Base-by-base conservation (phyloP, 2,888 invertebrate genomes). In the Embidobia sp. region DNA sequence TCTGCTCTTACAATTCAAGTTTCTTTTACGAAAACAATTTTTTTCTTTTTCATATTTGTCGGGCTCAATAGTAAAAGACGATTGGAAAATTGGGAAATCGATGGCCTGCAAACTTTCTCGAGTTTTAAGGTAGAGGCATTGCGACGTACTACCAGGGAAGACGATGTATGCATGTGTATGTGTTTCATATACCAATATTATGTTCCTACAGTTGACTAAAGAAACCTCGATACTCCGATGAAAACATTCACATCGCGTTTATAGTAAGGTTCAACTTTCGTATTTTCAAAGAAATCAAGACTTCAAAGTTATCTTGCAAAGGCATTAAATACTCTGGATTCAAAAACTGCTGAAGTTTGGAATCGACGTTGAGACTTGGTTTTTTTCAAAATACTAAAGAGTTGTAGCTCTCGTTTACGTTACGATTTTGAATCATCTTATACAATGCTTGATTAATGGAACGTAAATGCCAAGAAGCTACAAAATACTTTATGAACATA, bases 101-200 rank as follows among this genome's bases (percentile, higher is more conserved):
- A 59, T 53, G 55, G 51, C 22, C 57, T 76, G 69, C 76, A 70
- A 70, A 70, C 51, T 61, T 59, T 40, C 46, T 76, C 70, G 64
- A 70, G 76, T 76, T 76, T 72, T 64, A 66, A 77, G 70, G 77
- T 77, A 77, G 77, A 70, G 61, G 31, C 40, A 31, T 66, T 66
- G 77, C 70, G 70, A 76, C 70, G 70, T 61, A 59, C 66, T 70
- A 76, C 51, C 59, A 53, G 70, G 69, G 75, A 76, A 76, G 76
- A 76, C 76, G 42, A 55, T 59, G 55, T 46, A 63, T 57, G 55
- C 42, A 64, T 49, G 29, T 19, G 53, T 61, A 37, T 33, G 48
- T 63, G 11, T 64, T 37, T 59, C 48, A 55, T 66, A 42, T 66
- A 55, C 33, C 27, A 35, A 55, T 44, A 35, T 48, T 66, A 59